phyloP scores from a whole-genome alignment of 2,888 invertebrate species.

The Clitarchus hookeri region DNA sequence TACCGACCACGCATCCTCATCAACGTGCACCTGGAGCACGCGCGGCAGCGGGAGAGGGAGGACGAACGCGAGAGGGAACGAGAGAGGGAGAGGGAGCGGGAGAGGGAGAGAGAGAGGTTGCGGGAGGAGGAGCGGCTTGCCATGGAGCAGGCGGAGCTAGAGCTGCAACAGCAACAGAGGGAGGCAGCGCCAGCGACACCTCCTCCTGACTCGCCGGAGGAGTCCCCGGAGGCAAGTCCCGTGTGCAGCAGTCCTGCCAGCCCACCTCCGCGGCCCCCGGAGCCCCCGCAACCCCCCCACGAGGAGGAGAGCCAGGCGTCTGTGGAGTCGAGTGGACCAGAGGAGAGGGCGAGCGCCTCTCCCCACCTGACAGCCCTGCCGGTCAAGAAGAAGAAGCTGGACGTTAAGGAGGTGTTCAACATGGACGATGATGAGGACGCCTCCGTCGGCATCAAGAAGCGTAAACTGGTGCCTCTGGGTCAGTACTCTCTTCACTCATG shows the following conservation, averaged over 20 bases:
- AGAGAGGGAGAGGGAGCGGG: constrained; percentile 58
- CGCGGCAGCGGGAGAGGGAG: constrained; percentile 49
- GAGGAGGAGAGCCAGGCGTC: constrained; percentile 42
- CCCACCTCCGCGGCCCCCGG: not conserved
- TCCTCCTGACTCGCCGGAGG: constrained; percentile 36
- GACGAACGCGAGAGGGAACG: constrained; percentile 52
- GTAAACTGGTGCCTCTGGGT: constrained; percentile 80
- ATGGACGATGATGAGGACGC: constrained; percentile 76
- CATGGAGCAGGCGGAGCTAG: constrained; percentile 39
- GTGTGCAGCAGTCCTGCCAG: constrained; percentile 19
- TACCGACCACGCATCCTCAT: constrained; percentile 84
- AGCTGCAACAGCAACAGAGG: constrained; percentile 37
- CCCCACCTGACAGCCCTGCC: constrained; percentile 27
- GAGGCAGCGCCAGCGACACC: constrained; percentile 37
- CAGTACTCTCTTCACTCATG: too few relatives aligned
- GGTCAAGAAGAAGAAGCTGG: constrained; percentile 69
- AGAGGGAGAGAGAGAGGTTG: constrained; percentile 54
- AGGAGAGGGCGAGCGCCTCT: constrained; percentile 28
- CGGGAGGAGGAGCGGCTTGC: constrained; percentile 47
- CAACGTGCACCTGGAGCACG: constrained; percentile 56
- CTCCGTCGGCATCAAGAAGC: constrained; percentile 64
- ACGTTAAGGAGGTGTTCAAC: constrained; percentile 84
- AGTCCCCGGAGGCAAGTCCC: constrained; percentile 33
- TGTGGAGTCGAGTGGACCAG: constrained; percentile 38
- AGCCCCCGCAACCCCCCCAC: constrained; percentile 42